A percentile compares a stretch with the other conserved stretches of the same genome.
Conservation (phyloP, 1,140 invertebrate genomes). For the Hyles euphorbiae region DNA sequence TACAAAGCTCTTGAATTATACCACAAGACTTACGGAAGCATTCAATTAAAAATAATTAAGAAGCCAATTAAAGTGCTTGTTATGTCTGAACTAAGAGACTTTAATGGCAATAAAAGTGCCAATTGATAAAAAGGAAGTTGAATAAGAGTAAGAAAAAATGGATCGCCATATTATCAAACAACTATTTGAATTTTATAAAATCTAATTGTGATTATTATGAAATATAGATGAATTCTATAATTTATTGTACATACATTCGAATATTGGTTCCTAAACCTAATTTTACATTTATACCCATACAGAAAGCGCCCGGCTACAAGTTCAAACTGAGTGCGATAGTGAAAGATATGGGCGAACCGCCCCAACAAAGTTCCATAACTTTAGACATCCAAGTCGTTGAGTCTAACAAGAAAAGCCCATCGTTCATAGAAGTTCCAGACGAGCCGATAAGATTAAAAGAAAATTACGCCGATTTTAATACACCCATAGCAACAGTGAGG, state of each 20-base stretch:
- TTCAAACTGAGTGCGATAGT: conserved; percentile 86
- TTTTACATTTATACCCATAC: conserved; percentile 11
- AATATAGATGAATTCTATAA: too few relatives aligned
- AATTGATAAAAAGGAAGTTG: too few relatives aligned
- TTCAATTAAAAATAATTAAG: neutral
- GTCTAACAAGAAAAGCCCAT: conserved; percentile 91
- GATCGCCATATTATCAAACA: too few relatives aligned
- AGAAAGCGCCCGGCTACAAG: conserved; percentile 80
- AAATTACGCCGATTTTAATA: conserved; percentile 82
- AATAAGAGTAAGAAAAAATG: too few relatives aligned
- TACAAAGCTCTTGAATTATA: neutral
- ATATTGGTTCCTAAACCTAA: too few relatives aligned
- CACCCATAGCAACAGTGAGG: conserved; percentile 80
- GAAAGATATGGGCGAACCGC: conserved; percentile 82
- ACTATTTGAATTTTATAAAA: too few relatives aligned
- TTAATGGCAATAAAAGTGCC: too few relatives aligned
- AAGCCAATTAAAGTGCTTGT: too few relatives aligned
- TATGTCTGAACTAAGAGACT: too few relatives aligned
- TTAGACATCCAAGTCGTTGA: conserved; percentile 90
- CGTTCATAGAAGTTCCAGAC: conserved; percentile 77
- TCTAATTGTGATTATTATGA: too few relatives aligned
- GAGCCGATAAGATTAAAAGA: conserved; percentile 82
- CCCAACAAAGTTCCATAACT: conserved; percentile 80
- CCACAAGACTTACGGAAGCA: neutral
- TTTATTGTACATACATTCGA: too few relatives aligned